A percentile compares a stretch with the other conserved stretches of the same genome.
Conservation (phyloP, 2,797 vertebrate genomes). For the Sparidentex hasta region DNA sequence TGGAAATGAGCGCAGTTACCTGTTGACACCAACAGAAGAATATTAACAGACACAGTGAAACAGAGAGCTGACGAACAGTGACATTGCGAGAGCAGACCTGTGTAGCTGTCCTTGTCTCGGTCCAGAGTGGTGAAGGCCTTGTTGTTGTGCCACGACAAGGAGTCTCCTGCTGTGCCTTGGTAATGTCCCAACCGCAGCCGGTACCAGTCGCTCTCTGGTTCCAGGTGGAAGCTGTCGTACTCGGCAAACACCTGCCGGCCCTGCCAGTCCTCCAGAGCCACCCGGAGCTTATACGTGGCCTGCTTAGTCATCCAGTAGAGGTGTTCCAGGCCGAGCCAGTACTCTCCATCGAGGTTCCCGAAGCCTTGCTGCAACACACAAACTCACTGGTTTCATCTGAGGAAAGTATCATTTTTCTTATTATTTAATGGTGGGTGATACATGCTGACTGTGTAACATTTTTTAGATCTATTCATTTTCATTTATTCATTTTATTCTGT, state of each 20-base stretch:
- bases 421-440: too few species aligned
- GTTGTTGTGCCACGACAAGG: conserved; percentile 94
- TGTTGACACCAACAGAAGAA: conserved; percentile 62
- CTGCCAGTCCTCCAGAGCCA: conserved; percentile 93
- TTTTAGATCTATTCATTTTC: too few species aligned
- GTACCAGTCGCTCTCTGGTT: conserved; percentile 92
- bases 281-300: conserved; percentile 86
- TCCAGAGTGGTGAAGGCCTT: conserved; percentile 95
- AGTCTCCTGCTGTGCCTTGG: conserved; percentile 91
- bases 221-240: conserved; percentile 90
- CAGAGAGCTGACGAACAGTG: conserved; percentile 1
- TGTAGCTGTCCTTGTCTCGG: conserved; percentile 90
- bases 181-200: conserved; percentile 91
- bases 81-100: conserved; percentile 76
- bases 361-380: conserved; percentile 88
- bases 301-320: conserved; percentile 90
- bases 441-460: too few species aligned
- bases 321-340: conserved; percentile 93
- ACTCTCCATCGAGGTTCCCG: conserved; percentile 92
- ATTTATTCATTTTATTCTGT: too few species aligned
- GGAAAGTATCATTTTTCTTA: background rate
- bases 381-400: background rate
- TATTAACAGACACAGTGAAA: background rate
- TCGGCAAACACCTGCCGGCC: conserved; percentile 89
- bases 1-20: conserved; percentile 95